These are phyloP conservation scores for Leguminivora glycinivorella DNA, from an alignment of 1,140 invertebrate genomes.

Conservation along the genomic window DNA sequence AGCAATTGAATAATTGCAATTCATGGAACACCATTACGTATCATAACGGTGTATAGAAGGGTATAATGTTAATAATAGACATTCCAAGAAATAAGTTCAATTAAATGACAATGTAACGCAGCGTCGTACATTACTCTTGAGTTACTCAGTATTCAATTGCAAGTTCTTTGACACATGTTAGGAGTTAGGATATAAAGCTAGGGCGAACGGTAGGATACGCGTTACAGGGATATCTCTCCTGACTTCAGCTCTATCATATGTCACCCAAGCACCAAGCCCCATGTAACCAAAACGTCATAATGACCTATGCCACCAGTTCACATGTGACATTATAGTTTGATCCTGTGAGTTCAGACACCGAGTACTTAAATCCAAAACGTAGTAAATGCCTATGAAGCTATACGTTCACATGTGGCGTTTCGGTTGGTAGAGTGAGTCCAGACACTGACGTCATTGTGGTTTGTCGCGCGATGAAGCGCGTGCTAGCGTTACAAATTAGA, in stretches of 20 bases:
- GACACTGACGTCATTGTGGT: slow-evolving; percentile 37
- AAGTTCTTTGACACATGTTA: neutral
- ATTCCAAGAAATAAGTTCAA: neutral
- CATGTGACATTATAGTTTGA: neutral
- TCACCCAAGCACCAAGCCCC: no score
- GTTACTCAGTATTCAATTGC: neutral
- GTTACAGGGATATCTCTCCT: no score
- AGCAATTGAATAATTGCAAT: neutral
- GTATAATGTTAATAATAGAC: neutral
- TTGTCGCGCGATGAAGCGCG: slow-evolving; percentile 32
- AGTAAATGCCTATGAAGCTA: neutral
- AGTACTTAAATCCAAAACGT: neutral
- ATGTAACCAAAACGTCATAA: neutral
- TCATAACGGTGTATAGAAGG: neutral
- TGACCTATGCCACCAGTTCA: neutral
- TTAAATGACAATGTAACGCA: neutral
- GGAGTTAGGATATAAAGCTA: neutral
- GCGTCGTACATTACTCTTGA: no score
- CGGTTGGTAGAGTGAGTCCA: neutral
- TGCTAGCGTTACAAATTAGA: slow-evolving; percentile 41
- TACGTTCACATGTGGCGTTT: neutral
- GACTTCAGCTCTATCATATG: no score
- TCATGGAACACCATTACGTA: neutral
- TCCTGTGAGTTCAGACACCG: neutral
- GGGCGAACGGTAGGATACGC: neutral